Conservation (phyloP, 1,140 invertebrate genomes). For the Mamestra configurata region DNA sequence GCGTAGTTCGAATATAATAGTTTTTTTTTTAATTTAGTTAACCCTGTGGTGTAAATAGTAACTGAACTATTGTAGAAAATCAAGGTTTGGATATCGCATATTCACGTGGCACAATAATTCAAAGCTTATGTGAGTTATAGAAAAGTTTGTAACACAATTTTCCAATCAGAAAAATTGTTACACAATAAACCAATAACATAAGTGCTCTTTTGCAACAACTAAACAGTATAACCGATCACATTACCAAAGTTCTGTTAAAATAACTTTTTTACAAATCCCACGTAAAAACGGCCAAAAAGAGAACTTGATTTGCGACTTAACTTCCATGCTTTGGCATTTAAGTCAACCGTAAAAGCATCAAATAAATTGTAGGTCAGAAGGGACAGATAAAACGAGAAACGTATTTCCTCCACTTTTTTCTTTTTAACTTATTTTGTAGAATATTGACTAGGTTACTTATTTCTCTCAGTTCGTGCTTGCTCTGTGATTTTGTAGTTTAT, state of each 20-base stretch:
- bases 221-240: neutral
- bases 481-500: slow-evolving; percentile 41
- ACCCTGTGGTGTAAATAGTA: too few species aligned
- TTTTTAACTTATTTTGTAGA: slow-evolving; percentile 77
- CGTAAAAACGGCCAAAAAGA: slow-evolving; percentile 55
- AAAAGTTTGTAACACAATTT: neutral
- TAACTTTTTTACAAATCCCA: slow-evolving; percentile 51
- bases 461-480: slow-evolving; percentile 47
- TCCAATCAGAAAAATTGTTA: neutral
- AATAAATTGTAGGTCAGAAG: slow-evolving; percentile 87
- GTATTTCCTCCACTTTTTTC: slow-evolving; percentile 75
- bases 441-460: slow-evolving; percentile 72
- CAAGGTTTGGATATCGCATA: too few species aligned
- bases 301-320: slow-evolving; percentile 79
- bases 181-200: neutral
- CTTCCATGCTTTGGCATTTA: slow-evolving; percentile 84
- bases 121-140: neutral
- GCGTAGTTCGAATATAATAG: too few species aligned
- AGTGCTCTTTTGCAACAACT: neutral
- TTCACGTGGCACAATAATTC: too few species aligned
- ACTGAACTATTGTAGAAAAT: too few species aligned
- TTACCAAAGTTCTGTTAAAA: slow-evolving; percentile 42
- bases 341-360: slow-evolving; percentile 85
- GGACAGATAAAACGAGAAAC: slow-evolving; percentile 83
- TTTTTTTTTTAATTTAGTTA: too few species aligned